Evolutionary conservation across 35 echinoderm and acorn worm species (phyloP), one percentile per base, ranked within the genome.

Genomic region (Lytechinus pictus): DNA sequence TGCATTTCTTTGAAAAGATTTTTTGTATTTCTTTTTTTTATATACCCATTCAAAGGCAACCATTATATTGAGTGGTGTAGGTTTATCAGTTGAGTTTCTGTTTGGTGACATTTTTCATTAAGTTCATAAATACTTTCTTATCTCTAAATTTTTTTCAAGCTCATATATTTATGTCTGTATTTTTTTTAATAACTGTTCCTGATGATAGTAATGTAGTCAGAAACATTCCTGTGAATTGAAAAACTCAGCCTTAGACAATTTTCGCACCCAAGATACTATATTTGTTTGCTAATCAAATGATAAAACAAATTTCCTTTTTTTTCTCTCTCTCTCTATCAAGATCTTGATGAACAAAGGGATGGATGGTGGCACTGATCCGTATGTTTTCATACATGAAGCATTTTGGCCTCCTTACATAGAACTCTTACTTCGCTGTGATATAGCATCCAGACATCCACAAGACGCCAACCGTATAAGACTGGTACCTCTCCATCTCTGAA

Each of bases 401-500:
- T 96, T 95, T 60, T 97, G 97, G 97, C 97, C 97, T 44, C 95
- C 95, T 0, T 97, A 97, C 86, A 87, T 97, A 3, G 97, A 97
- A 89, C 94, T 97, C 12, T 93, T 97, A 9, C 94, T 97, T 4
- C 92, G 96, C 56, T 96, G 97, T 94, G 97, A 96, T 3, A 96
- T 96, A 93, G 95, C 95, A 54, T 54, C 33, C 4, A 57, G 94
- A 28, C 94, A 96, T 27, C 97, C 97, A 9, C 94, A 97, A 66
- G 95, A 96, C 55, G 71, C 55, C 57, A 95, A 95, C 28, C 52
- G 94, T 5, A 97, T 96, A 52, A 10, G 89, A 94, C 54, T 96
- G 53, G 94, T 94, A 44, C 33, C 33, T 44, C 33, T 44, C 33
- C 33, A 44, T 44, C 33, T 44, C 33, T 44, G 2, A 44, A 44